Conservation (phyloP, 2,113 vertebrate genomes). For the Orthochromis indermauri region DNA sequence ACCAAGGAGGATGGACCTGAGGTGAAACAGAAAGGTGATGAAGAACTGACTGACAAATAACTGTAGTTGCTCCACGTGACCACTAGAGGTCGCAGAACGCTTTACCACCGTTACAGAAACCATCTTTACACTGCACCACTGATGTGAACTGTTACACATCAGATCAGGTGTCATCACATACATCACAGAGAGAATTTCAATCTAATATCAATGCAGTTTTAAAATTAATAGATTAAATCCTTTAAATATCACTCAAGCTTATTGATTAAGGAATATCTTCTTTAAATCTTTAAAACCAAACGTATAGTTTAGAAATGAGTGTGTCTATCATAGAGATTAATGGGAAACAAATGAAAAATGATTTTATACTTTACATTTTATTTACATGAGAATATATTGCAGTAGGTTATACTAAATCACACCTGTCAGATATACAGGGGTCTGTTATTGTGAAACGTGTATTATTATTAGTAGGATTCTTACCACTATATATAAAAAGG, state of each 20-base stretch:
- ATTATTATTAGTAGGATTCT: background rate
- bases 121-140: background rate
- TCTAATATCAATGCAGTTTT: accelerated
- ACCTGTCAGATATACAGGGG: background rate
- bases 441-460: background rate
- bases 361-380: background rate
- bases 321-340: background rate
- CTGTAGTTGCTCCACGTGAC: background rate
- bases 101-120: background rate
- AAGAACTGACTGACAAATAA: background rate
- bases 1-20: slow-evolving; percentile 90
- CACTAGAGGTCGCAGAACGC: slow-evolving; percentile 27
- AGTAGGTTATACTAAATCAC: background rate
- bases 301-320: background rate
- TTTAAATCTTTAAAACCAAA: background rate
- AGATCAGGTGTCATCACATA: background rate
- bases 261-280: background rate
- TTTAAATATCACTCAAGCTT: background rate
- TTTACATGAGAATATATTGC: background rate
- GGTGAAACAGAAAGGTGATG: background rate
- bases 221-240: background rate
- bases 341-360: background rate
- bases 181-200: background rate
- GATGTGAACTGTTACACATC: background rate
- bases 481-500: background rate